A percentile compares a stretch with the other conserved stretches of the same genome.
Evolutionary conservation across 2,797 vertebrate genomes (phyloP).

Genomic region (Poecilia velifera): DNA sequence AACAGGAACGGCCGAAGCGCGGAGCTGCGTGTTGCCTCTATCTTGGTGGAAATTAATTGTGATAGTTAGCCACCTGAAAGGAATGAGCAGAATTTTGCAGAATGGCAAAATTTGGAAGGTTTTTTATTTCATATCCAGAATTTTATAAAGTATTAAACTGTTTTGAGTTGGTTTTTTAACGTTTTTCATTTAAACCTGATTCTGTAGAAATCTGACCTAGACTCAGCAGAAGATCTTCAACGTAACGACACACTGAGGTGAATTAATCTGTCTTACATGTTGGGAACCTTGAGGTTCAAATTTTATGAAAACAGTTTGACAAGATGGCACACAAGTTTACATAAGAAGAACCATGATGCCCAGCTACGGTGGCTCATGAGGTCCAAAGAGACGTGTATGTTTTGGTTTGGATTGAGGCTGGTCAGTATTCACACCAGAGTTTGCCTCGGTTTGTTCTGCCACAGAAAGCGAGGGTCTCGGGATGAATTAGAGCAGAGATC

Average conservation of each 20-base stretch:
- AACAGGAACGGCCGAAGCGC: not conserved
- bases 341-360: not conserved
- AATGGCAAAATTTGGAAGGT: not conserved
- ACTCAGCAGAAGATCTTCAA: not conserved
- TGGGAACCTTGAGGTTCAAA: not conserved
- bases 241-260: not conserved
- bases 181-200: not conserved
- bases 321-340: not conserved
- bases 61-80: not conserved
- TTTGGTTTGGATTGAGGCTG: too few relatives aligned
- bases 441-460: too few relatives aligned
- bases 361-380: too few relatives aligned
- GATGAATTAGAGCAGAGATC: not conserved
- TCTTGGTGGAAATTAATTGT: slow-evolving; percentile 9
- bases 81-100: not conserved
- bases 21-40: not conserved
- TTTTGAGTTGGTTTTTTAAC: not conserved
- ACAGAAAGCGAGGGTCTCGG: too few relatives aligned
- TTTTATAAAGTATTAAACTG: not conserved
- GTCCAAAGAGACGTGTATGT: too few relatives aligned
- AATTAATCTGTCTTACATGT: not conserved
- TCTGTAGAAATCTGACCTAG: not conserved
- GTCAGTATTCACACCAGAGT: too few relatives aligned
- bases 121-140: not conserved
- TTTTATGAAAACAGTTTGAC: not conserved